Percentiles rank a stretch among this genome's conserved stretches.
phyloP scores from a whole-genome alignment of 2,113 vertebrate genomes.

The Seriola dumerili region DNA sequence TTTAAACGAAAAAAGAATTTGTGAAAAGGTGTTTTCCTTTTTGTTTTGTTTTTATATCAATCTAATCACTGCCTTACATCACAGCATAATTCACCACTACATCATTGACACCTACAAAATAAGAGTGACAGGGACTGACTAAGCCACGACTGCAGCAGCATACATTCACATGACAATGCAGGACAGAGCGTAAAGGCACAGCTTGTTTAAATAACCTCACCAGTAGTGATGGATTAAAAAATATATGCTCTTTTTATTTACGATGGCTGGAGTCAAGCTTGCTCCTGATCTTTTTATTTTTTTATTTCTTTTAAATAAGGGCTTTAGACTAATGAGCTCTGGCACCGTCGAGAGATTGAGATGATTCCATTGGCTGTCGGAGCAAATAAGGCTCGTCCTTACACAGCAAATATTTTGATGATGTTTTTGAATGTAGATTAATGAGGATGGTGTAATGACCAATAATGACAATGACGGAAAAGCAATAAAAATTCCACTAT shows the following conservation, averaged over 20 bases:
- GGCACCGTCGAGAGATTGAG: constrained; percentile 29
- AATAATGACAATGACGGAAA: background rate
- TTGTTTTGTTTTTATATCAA: background rate
- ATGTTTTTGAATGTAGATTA: constrained; percentile 59
- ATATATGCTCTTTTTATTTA: background rate
- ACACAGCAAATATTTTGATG: constrained; percentile 79
- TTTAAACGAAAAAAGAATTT: too few species aligned
- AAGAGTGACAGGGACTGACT: constrained; percentile 55
- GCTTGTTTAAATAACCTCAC: constrained; percentile 25
- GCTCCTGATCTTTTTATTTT: background rate
- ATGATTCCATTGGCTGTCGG: constrained; percentile 63
- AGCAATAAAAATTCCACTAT: background rate
- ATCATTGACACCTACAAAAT: constrained; percentile 22
- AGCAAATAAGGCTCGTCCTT: constrained; percentile 68
- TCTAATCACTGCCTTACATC: background rate
- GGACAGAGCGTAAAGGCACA: constrained; percentile 53
- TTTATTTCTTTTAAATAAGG: background rate
- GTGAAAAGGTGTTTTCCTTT: too few species aligned
- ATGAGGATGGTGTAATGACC: constrained; percentile 26
- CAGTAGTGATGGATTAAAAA: background rate
- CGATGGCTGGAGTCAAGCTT: background rate
- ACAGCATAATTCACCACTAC: constrained; percentile 9
- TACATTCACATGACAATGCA: constrained; percentile 72
- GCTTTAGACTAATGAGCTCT: constrained; percentile 2
- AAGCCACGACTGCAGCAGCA: constrained; percentile 61